Evolutionary conservation across 2,113 vertebrate genomes (phyloP).

Genomic region (Eretmochelys imbricata): DNA sequence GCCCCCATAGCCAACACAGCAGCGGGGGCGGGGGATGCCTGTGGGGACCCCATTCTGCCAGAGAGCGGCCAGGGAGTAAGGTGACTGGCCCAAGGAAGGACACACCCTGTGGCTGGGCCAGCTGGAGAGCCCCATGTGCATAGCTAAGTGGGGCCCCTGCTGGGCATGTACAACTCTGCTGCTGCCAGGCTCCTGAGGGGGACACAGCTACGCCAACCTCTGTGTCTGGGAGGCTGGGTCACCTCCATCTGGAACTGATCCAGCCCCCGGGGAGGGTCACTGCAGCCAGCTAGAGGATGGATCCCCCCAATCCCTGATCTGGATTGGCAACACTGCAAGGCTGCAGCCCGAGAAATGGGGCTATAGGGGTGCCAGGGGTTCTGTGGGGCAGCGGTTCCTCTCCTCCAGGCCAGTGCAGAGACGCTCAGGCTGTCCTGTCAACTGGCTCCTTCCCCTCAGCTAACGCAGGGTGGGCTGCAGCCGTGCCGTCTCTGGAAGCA

Average conservation of each 20-base stretch:
- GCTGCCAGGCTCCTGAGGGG: too few species aligned
- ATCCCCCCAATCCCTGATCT: too few species aligned
- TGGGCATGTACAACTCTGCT: too few species aligned
- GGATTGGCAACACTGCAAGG: background rate
- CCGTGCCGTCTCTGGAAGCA: background rate
- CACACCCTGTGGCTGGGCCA: background rate
- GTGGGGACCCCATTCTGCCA: background rate
- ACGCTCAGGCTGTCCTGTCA: too few species aligned
- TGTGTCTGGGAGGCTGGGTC: background rate
- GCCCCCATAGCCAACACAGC: background rate
- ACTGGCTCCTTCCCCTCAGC: background rate
- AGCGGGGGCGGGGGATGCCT: background rate
- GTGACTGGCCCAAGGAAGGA: background rate
- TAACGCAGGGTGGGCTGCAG: background rate
- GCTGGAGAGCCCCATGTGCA: background rate
- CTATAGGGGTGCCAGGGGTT: too few species aligned
- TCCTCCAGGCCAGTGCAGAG: background rate
- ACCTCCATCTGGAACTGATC: background rate
- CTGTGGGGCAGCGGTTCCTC: background rate
- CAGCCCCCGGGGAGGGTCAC: too few species aligned
- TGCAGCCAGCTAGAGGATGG: too few species aligned
- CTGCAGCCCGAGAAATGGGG: background rate
- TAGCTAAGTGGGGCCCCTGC: too few species aligned
- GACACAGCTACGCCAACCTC: background rate
- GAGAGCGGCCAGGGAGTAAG: background rate